These are phyloP conservation scores for Oligia fasciuncula DNA, from an alignment of 2,888 invertebrate species.

Conservation along the genomic window DNA sequence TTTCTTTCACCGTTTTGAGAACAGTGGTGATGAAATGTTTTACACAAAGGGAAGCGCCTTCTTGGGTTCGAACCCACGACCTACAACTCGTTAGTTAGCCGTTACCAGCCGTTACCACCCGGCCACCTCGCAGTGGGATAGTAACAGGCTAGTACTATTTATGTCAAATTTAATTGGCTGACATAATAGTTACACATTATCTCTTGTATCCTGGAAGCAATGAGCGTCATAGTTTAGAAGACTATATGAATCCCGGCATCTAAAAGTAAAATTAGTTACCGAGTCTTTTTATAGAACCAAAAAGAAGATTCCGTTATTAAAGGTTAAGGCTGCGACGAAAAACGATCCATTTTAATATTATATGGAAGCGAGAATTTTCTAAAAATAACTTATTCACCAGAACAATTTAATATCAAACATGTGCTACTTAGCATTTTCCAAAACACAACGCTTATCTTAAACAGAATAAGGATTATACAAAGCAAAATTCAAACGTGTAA, in stretches of 20 bases:
- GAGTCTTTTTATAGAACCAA: neutral
- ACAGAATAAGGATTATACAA: constrained; percentile 41
- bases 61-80: neutral
- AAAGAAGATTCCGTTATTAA: neutral
- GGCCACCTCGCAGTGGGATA: neutral
- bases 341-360: neutral
- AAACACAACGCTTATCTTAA: constrained; percentile 12
- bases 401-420: constrained; percentile 14
- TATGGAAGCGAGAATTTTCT: neutral
- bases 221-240: neutral
- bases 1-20: too few relatives aligned
- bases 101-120: neutral
- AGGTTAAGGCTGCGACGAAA: neutral
- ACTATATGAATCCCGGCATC: neutral
- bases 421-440: neutral
- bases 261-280: neutral
- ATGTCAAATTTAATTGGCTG: neutral
- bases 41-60: neutral
- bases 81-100: neutral
- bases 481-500: constrained; percentile 42
- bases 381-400: constrained; percentile 18
- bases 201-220: neutral
- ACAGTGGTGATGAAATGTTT: too few relatives aligned
- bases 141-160: neutral
- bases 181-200: neutral